A percentile compares a stretch with the other conserved stretches of the same genome.
These are phyloP conservation scores for Lepidocyrtinus sp. DNA, from an alignment of 2,888 invertebrate species.

Conservation along the genomic window DNA sequence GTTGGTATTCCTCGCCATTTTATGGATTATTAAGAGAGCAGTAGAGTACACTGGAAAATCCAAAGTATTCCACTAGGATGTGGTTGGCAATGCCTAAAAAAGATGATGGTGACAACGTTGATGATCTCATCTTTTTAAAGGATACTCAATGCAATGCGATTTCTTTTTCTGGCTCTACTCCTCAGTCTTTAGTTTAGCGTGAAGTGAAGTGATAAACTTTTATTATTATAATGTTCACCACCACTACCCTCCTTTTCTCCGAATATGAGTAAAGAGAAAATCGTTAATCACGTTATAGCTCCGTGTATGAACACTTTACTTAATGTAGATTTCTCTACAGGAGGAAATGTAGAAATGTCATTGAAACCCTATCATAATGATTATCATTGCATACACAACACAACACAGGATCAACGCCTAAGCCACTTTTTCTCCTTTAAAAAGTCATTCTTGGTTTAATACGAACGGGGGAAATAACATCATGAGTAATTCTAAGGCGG, in stretches of 20 bases:
- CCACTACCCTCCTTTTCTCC: constrained; percentile 3
- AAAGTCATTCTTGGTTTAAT: constrained; percentile 16
- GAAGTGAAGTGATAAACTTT: constrained; percentile 13
- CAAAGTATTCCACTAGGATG: background rate
- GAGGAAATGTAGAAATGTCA: constrained; percentile 22
- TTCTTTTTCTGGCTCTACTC: background rate
- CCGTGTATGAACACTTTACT: too few species aligned
- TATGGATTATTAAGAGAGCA: too few species aligned
- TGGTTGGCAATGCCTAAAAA: too few species aligned
- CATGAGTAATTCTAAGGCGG: background rate
- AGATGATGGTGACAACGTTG: background rate
- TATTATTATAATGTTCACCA: constrained; percentile 10
- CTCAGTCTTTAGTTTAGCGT: background rate
- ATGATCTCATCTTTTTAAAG: background rate
- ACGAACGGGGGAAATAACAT: background rate
- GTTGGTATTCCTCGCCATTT: too few species aligned
- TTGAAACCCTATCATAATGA: constrained; percentile 31
- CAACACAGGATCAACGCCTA: constrained; percentile 25
- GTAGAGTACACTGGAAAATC: background rate
- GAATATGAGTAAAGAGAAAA: background rate
- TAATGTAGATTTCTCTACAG: background rate
- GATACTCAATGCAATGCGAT: background rate
- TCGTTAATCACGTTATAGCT: constrained; percentile 2
- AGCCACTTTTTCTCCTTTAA: background rate
- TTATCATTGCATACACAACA: constrained; percentile 18